Base-by-base conservation (phyloP, 2,888 invertebrate species). In the Chrysolina haemoptera region DNA sequence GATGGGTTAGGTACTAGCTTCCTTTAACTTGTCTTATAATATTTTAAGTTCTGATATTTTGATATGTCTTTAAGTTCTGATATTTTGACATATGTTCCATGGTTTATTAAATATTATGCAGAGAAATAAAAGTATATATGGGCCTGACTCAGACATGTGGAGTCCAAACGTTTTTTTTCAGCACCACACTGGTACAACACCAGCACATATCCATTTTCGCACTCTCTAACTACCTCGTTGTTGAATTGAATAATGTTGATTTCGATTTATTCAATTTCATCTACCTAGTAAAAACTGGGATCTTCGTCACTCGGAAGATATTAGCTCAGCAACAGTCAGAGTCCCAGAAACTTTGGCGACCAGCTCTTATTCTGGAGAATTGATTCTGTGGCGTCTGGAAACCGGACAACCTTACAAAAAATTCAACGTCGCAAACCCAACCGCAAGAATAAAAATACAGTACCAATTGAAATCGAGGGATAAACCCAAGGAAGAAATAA, bases 361-460 rank as follows among this genome's bases (percentile, higher is more conserved):
- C 1, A 91, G 91, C 77, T 93, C 93, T 12, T 94, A 94, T 86
- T 93, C 92, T 80, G 96, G 96, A 0, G 94, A 95, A 86, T 89
- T 96, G 64, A 89, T 96, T 27, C 90, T 96, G 78, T 96, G 96
- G 96, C 92, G 93, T 79, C 88, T 95, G 70, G 95, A 95, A 87
- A 95, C 95, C 0, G 95, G 95, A 0, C 94, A 95, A 85, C 92
- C 94, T 0, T 94, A 93, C 73, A 88, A 86, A 76, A 85, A 86
- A 71, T 87, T 85, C 78, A 85, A 86, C 71, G 91, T 91, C 78
- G 89, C 89, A 76, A 89, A 91, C 82, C 92, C 92, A 5, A 90
- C 88, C 78, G 85, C 89, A 76, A 89, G 90, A 71, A 90, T 92
- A 79, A 91, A 91, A 86, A 89, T 91, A 86, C 86, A 88, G 76